Evolutionary conservation across 1,140 invertebrate species (phyloP).

Genomic region (Aricia agestis): DNA sequence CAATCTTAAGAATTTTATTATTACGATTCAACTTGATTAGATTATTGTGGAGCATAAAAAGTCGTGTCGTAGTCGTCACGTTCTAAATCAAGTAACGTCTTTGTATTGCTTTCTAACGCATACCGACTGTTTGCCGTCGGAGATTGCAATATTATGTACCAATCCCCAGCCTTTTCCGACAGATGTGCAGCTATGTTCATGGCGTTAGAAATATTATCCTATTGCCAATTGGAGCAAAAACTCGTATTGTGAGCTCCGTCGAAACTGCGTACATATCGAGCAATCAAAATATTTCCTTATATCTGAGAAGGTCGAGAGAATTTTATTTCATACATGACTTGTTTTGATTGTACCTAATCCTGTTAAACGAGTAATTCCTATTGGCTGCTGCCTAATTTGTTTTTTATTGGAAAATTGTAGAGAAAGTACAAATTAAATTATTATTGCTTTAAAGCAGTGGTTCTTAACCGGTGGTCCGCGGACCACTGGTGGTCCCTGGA

Average conservation of each 20-base stretch:
- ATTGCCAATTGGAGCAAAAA: conserved; percentile 36
- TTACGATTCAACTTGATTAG: too few species aligned
- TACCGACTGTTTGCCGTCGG: conserved; percentile 55
- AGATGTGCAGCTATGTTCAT: conserved; percentile 41
- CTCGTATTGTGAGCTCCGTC: conserved; percentile 33
- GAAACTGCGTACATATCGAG: background rate
- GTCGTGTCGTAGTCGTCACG: conserved; percentile 8
- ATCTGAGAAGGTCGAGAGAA: background rate
- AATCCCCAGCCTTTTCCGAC: conserved; percentile 54
- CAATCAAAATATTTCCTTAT: conserved; percentile 12
- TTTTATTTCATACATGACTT: conserved; percentile 4
- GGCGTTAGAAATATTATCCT: conserved; percentile 56
- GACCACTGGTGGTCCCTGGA: too few species aligned
- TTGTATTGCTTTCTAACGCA: conserved; percentile 46
- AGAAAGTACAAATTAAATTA: too few species aligned
- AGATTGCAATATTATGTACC: conserved; percentile 70
- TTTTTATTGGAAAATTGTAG: background rate
- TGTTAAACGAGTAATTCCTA: background rate
- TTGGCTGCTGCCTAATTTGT: background rate
- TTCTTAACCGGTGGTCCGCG: too few species aligned
- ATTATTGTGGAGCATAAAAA: background rate
- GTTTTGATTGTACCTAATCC: background rate
- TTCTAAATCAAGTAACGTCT: conserved; percentile 14
- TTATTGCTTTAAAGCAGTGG: too few species aligned
- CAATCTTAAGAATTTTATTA: too few species aligned